Evolutionary conservation across 2,888 invertebrate species (phyloP).

Genomic region (Epistrophella euchroma): DNA sequence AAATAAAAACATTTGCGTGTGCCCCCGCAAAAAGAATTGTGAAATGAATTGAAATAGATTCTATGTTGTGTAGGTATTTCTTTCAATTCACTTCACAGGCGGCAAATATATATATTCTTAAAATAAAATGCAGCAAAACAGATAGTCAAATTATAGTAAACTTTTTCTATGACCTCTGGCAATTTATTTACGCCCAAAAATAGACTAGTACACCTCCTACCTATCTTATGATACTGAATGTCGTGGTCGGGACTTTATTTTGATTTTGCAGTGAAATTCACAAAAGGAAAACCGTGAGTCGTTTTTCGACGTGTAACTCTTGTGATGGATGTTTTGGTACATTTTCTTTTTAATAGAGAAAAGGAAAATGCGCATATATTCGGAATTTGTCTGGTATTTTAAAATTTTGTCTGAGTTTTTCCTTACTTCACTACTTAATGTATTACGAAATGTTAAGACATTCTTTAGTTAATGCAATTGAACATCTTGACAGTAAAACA

Average conservation of each 20-base stretch:
- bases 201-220: conserved; percentile 16
- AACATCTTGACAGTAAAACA: conserved; percentile 16
- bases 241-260: conserved; percentile 16
- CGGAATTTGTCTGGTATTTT: conserved; percentile 31
- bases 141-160: conserved; percentile 42
- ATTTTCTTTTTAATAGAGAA: conserved; percentile 4
- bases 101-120: conserved; percentile 26
- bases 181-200: conserved; percentile 45
- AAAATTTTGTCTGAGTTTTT: conserved; percentile 32
- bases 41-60: conserved; percentile 9
- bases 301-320: conserved; percentile 1
- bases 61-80: conserved; percentile 1
- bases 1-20: conserved; percentile 6
- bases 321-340: conserved; percentile 48
- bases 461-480: neutral
- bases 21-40: conserved; percentile 31
- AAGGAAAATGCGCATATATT: conserved; percentile 43
- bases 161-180: conserved; percentile 54
- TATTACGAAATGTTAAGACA: neutral
- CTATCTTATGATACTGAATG: conserved; percentile 2
- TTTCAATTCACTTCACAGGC: neutral
- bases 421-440: conserved; percentile 6
- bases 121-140: conserved; percentile 31
- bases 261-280: conserved; percentile 7
- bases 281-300: conserved; percentile 41